Evolutionary conservation across 1,140 invertebrate genomes (phyloP).

Genomic region (Macrosteles quadrilineatus): DNA sequence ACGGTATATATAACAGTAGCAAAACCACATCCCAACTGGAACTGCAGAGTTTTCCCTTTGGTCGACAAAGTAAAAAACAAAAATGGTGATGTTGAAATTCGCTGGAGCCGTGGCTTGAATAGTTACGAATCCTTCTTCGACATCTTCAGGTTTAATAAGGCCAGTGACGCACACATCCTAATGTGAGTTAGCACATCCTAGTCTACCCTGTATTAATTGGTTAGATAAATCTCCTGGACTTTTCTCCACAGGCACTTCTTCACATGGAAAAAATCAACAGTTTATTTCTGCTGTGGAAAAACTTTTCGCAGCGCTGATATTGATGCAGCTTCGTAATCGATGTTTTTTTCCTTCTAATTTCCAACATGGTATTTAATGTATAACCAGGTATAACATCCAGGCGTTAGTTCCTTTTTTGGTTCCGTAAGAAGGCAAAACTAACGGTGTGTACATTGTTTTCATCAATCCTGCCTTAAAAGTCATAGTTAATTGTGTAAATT

Average conservation of each 20-base stretch:
- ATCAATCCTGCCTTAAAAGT: background rate
- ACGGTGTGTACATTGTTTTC: background rate
- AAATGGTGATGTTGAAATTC: background rate
- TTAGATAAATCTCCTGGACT: conserved; percentile 24
- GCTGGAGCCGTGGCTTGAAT: background rate
- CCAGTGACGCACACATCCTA: conserved; percentile 28
- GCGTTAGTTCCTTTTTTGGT: background rate
- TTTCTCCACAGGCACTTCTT: conserved; percentile 13
- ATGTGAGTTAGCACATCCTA: conserved; percentile 15
- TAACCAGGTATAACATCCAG: background rate
- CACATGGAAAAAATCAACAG: conserved; percentile 15
- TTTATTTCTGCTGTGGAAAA: background rate
- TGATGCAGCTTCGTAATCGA: background rate
- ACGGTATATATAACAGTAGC: too few species aligned
- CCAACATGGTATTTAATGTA: background rate
- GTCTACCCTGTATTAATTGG: conserved; percentile 6
- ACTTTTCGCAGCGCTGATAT: background rate
- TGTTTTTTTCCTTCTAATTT: background rate
- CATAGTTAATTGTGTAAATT: background rate
- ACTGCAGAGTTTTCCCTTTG: background rate
- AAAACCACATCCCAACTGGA: background rate
- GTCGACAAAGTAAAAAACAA: background rate
- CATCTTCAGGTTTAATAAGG: conserved; percentile 32
- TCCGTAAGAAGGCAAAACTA: background rate
- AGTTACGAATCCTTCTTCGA: conserved; percentile 12